A percentile compares a stretch with the other conserved stretches of the same genome.
Conservation (phyloP, 2,888 invertebrate genomes). For the Noctua janthe region DNA sequence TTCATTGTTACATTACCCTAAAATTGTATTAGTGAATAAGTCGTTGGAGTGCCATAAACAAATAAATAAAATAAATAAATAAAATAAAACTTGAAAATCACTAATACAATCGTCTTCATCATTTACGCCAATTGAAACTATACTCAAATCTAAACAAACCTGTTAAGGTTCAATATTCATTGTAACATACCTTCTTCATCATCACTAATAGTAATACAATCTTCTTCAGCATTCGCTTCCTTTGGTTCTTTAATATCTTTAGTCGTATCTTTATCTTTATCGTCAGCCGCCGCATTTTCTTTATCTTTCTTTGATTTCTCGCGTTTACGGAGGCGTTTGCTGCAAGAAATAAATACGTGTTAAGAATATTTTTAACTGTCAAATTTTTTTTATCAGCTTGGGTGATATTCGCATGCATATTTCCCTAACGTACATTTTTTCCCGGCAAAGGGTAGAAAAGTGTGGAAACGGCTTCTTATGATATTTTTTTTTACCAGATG, state of each 20-base stretch:
- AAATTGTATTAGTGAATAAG: no score
- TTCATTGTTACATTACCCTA: no score
- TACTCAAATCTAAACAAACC: not conserved
- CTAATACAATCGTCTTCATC: not conserved
- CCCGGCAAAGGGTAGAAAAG: no score
- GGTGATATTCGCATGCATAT: no score
- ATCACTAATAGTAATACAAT: constrained; percentile 91
- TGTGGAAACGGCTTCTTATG: no score
- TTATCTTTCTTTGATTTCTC: constrained; percentile 72
- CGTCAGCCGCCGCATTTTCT: constrained; percentile 32
- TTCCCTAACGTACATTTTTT: no score
- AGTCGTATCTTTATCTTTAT: constrained; percentile 60
- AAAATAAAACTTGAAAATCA: not conserved
- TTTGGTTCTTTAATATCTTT: constrained; percentile 57
- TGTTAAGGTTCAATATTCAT: not conserved
- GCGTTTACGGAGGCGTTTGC: constrained; percentile 82
- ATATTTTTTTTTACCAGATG: no score
- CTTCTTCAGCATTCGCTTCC: constrained; percentile 70
- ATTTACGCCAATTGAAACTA: not conserved
- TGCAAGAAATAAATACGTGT: constrained; percentile 54
- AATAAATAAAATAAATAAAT: not conserved
- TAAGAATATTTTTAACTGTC: no score
- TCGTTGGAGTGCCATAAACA: no score
- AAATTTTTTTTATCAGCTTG: no score
- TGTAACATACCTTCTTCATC: constrained; percentile 89